Conservation (phyloP, 2,888 invertebrate genomes). For the Protodeltote pygarga region DNA sequence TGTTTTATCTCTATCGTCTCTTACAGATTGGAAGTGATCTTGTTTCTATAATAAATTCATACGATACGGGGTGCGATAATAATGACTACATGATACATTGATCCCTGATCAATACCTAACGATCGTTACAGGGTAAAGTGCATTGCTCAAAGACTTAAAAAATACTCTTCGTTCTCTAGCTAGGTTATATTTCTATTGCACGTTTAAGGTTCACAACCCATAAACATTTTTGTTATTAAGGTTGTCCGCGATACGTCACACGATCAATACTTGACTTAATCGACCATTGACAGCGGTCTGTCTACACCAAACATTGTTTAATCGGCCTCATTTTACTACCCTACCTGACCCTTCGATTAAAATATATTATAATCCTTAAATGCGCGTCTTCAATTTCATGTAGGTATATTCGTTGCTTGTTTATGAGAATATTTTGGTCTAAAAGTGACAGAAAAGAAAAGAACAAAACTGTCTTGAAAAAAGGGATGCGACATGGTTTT, state of each 20-base stretch:
- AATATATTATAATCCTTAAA: neutral
- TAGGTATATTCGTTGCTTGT: neutral
- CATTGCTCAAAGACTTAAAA: too few species aligned
- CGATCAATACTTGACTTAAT: constrained; percentile 34
- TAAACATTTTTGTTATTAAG: constrained; percentile 14
- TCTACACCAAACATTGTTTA: constrained; percentile 7
- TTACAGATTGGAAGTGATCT: too few species aligned
- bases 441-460: neutral
- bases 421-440: neutral
- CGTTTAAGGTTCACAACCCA: constrained; percentile 18
- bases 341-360: neutral
- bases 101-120: too few species aligned
- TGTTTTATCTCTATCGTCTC: too few species aligned
- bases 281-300: constrained; percentile 22
- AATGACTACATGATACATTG: too few species aligned
- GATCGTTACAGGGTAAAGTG: too few species aligned
- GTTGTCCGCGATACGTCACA: constrained; percentile 12
- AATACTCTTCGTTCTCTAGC: neutral
- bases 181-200: constrained; percentile 7
- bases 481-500: constrained; percentile 5
- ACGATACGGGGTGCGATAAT: too few species aligned
- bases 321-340: constrained; percentile 2
- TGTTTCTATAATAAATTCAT: too few species aligned
- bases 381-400: too few species aligned
- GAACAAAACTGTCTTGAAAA: constrained; percentile 5